phyloP scores from a whole-genome alignment of 2,113 vertebrate species.

The Ciconia stormi region DNA sequence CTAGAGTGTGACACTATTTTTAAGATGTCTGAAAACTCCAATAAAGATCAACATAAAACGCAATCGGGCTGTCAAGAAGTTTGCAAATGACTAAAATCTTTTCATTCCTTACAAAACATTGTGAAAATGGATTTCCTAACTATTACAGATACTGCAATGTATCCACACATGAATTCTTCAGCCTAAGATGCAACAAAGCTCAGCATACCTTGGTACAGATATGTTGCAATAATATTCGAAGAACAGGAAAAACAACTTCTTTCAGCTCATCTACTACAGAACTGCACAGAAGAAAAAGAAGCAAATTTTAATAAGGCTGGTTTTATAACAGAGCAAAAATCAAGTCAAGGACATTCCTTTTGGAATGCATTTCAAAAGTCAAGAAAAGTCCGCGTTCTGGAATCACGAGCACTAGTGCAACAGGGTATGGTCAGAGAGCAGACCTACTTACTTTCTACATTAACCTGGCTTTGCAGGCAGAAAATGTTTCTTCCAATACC shows the following conservation, averaged over 20 bases:
- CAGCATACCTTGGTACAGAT: slow-evolving; percentile 87
- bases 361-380: neutral
- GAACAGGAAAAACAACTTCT: slow-evolving; percentile 75
- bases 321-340: neutral
- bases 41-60: neutral
- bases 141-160: fast-evolving
- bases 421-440: neutral
- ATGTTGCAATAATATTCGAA: slow-evolving; percentile 88
- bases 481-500: neutral
- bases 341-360: neutral
- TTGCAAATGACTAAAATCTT: neutral
- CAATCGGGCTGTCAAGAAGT: neutral
- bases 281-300: slow-evolving; percentile 65
- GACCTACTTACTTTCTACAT: neutral
- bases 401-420: neutral
- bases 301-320: neutral
- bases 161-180: neutral
- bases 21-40: neutral
- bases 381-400: neutral
- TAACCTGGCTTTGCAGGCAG: neutral
- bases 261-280: slow-evolving; percentile 83
- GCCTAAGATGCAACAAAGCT: neutral
- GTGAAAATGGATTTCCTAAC: neutral
- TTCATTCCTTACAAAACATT: neutral
- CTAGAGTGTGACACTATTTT: neutral